Base-by-base conservation (phyloP, 2,888 invertebrate genomes). In the Crematogaster levior region DNA sequence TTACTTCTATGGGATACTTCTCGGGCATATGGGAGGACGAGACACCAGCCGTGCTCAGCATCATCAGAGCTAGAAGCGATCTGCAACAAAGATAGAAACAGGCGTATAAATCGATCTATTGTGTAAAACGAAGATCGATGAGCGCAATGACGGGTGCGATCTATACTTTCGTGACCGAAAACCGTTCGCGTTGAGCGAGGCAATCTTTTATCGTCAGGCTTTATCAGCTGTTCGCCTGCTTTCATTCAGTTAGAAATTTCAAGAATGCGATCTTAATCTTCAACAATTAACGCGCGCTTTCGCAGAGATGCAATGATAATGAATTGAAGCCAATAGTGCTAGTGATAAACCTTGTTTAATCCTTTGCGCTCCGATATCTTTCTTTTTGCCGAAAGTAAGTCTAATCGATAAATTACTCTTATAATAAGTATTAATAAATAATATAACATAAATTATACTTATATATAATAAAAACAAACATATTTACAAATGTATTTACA, bases 1-100 rank as follows among this genome's bases (percentile, higher is more conserved):
- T 93, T 89, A 93, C 93, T 88, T 93, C 92, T 70, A 93, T 93
- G 60, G 93, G 93, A 90, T 93, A 93, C 84, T 93, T 93, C 81
- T 93, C 93, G 48, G 92, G 93, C 82, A 92, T 90, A 87, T 91
- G 90, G 15, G 91, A 89, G 58, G 90, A 89, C 66, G 89, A 91
- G 77, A 91, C 89, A 66, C 89, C 86, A 80, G 88, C 85, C 81
- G 88, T 90, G 80, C 90, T 91, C 86, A 92, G 88, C 63, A 91
- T 88, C 77, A 90, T 90, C 86, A 93, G 86, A 73, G 90, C 86
- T 84, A 93, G 85, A 83, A 93, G 90, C 86, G 91, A 92, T 91
- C 93, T 93, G 91, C 66, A 93, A 93, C 88, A 91, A 65, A 90
- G 86, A 89, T 84, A 82, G 56, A 74, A 18, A n/a, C 48, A 79